Evolutionary conservation across 2,797 vertebrate genomes (phyloP).

Genomic region (Lagorchestes hirsutus): DNA sequence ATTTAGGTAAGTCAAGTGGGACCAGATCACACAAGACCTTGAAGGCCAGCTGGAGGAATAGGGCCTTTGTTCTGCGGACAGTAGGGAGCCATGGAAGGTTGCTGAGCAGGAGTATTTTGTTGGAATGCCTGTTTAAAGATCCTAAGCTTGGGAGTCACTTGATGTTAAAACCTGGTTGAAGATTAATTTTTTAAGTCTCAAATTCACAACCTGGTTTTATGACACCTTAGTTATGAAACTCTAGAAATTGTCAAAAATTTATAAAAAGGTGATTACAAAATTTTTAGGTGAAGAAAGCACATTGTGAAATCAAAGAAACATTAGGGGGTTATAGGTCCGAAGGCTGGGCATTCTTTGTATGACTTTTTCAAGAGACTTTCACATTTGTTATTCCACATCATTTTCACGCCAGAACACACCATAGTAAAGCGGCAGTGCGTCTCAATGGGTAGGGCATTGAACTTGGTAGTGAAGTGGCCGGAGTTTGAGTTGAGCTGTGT

Average conservation of each 20-base stretch:
- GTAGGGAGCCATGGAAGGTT: background rate
- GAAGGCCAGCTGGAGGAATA: background rate
- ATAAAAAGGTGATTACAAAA: background rate
- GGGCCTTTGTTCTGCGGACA: background rate
- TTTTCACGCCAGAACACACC: background rate
- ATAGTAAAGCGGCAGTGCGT: too few species aligned
- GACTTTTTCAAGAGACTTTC: background rate
- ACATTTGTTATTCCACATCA: background rate
- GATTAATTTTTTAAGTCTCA: conserved; percentile 52
- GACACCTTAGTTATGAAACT: conserved; percentile 65
- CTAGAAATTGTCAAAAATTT: conserved; percentile 57
- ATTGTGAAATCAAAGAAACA: conserved; percentile 15
- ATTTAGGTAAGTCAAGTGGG: too few species aligned
- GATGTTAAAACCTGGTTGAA: conserved; percentile 39
- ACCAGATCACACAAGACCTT: background rate
- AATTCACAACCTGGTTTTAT: conserved; percentile 60
- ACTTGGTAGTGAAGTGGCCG: background rate
- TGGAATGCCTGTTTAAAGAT: conserved; percentile 38
- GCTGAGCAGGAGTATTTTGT: conserved; percentile 16
- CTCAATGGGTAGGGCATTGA: background rate
- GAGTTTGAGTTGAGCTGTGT: background rate
- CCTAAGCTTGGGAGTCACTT: conserved; percentile 50
- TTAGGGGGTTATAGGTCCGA: background rate
- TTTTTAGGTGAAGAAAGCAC: conserved; percentile 1
- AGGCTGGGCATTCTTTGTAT: background rate